These are phyloP conservation scores for Ochotona princeps DNA, from an alignment of 2,113 vertebrate species.

Conservation along the genomic window DNA sequence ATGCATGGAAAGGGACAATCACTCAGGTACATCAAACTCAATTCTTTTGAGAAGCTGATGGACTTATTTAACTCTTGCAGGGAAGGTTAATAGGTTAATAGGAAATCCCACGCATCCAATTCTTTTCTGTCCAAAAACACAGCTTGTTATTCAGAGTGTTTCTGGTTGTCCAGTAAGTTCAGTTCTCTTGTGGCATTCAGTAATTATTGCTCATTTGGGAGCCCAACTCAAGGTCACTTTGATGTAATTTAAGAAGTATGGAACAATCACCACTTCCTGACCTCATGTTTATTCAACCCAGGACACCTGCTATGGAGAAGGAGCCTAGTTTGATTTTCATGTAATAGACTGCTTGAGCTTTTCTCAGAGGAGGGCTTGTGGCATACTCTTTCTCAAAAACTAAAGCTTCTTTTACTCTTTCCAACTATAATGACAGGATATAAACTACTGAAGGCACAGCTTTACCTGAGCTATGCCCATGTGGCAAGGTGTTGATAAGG, in stretches of 20 bases:
- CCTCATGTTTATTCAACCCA: not conserved
- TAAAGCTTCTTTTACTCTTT: constrained; percentile 3
- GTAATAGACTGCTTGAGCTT: not conserved
- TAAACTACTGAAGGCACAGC: not conserved
- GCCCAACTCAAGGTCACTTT: constrained; percentile 39
- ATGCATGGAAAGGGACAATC: not conserved
- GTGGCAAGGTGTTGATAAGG: not conserved
- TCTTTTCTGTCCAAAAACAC: constrained; percentile 45
- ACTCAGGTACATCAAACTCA: not conserved
- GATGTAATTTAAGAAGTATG: not conserved
- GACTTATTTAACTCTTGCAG: constrained; percentile 19
- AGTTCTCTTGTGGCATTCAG: not conserved
- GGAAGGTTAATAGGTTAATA: constrained; percentile 19
- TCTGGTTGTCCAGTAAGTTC: constrained; percentile 17
- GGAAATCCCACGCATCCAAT: not conserved
- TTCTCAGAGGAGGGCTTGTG: constrained; percentile 4
- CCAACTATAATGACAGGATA: not conserved
- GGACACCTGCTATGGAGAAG: not conserved
- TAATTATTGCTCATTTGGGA: constrained; percentile 19
- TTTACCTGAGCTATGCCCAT: not conserved
- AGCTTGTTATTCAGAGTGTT: constrained; percentile 55
- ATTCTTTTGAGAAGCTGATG: constrained; percentile 4
- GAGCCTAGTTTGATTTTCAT: constrained; percentile 1
- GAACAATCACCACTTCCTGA: not conserved
- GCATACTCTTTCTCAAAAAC: constrained; percentile 13